phyloP scores from a whole-genome alignment of 2,113 vertebrate genomes.

The Mus musculus region DNA sequence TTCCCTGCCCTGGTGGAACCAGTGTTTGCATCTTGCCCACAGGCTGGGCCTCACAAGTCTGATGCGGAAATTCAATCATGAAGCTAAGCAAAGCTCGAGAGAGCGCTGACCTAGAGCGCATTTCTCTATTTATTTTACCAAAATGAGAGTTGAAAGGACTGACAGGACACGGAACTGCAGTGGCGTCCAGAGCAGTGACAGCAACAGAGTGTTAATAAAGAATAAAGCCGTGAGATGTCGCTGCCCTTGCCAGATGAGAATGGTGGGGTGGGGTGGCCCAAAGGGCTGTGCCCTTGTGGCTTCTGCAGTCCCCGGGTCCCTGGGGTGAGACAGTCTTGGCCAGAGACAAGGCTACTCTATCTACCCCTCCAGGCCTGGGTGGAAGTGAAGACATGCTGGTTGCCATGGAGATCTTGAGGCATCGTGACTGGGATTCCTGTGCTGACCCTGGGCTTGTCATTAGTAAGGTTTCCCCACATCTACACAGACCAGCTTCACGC shows the following conservation, averaged over 20 bases:
- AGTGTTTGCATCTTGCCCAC: not conserved
- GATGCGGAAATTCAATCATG: conserved; percentile 85
- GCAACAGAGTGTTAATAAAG: conserved; percentile 87
- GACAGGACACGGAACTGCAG: conserved; percentile 75
- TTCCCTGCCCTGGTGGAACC: not conserved
- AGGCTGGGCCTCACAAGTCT: conserved; percentile 63
- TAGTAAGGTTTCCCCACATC: not conserved
- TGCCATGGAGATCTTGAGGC: conserved; percentile 64
- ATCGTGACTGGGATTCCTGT: not conserved
- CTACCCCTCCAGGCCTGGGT: not conserved
- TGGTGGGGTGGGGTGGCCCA: not conserved
- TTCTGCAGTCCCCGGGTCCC: not conserved
- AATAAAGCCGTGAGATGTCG: conserved; percentile 54
- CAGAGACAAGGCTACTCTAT: not conserved
- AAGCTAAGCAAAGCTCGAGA: conserved; percentile 78
- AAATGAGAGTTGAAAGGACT: conserved; percentile 73
- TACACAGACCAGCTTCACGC: not conserved
- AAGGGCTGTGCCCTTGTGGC: not conserved
- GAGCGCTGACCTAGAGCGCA: conserved; percentile 79
- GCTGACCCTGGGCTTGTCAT: conserved; percentile 16
- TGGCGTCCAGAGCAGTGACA: conserved; percentile 77
- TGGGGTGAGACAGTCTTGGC: not conserved
- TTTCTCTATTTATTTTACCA: conserved; percentile 89
- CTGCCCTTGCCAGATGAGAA: not conserved
- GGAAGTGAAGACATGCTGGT: not conserved